Conservation (phyloP, 2,113 vertebrate genomes). For the Hymenochirus boettgeri region DNA sequence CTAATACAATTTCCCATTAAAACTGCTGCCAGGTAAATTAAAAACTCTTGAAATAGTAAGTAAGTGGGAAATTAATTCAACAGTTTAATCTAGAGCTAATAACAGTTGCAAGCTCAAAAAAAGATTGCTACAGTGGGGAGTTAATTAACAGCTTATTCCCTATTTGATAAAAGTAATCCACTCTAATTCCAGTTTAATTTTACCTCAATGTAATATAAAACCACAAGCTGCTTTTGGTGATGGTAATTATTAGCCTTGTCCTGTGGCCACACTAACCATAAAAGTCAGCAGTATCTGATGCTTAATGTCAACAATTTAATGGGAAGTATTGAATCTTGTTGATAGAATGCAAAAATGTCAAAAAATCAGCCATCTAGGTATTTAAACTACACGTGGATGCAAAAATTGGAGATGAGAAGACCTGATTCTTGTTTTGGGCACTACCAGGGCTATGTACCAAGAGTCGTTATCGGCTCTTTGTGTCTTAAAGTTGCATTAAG, state of each 20-base stretch:
- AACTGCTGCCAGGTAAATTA: conserved; percentile 81
- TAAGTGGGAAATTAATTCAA: conserved; percentile 84
- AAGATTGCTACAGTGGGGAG: conserved; percentile 82
- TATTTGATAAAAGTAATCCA: conserved; percentile 83
- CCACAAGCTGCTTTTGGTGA: conserved; percentile 73
- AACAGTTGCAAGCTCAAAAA: conserved; percentile 73
- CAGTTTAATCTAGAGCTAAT: conserved; percentile 81
- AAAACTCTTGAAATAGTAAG: conserved; percentile 80
- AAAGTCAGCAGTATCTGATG: conserved; percentile 62
- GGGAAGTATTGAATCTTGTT: conserved; percentile 50
- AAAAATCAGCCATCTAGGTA: too few species aligned
- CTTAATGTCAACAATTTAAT: conserved; percentile 62
- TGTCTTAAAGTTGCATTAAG: too few species aligned
- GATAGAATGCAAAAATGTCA: neutral
- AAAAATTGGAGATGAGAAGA: too few species aligned
- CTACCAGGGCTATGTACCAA: too few species aligned
- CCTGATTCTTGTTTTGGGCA: too few species aligned
- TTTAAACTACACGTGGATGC: too few species aligned
- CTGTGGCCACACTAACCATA: conserved; percentile 65
- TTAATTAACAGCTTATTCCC: conserved; percentile 88
- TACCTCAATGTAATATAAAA: conserved; percentile 84
- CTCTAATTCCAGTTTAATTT: conserved; percentile 83
- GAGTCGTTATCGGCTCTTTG: too few species aligned
- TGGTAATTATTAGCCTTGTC: conserved; percentile 73
- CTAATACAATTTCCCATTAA: conserved; percentile 81